Percentiles rank a stretch among this genome's conserved stretches.
phyloP scores from a whole-genome alignment of 2,888 invertebrate species.

The Atherix ibis region DNA sequence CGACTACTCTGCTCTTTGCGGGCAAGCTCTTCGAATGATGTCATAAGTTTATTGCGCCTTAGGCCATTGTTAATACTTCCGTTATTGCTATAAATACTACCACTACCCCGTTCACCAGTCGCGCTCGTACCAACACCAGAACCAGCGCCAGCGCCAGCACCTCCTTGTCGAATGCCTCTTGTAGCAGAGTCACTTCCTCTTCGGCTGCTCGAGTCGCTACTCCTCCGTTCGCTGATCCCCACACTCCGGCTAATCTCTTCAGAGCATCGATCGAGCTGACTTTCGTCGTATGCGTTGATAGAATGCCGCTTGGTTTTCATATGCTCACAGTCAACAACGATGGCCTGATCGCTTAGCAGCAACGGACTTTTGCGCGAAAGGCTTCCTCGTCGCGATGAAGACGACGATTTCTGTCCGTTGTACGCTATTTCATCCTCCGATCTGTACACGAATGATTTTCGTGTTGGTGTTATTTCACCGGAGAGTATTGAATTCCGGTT shows the following conservation, averaged over 20 bases:
- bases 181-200: no score
- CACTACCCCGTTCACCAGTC: not conserved
- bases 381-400: slow-evolving; percentile 14
- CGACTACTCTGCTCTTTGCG: slow-evolving; percentile 7
- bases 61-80: slow-evolving; percentile 1
- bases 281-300: slow-evolving; percentile 8
- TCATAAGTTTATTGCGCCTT: slow-evolving; percentile 12
- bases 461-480: slow-evolving; percentile 10
- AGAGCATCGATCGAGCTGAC: slow-evolving; percentile 3
- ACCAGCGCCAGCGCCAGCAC: no score
- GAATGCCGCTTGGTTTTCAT: slow-evolving; percentile 8
- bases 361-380: slow-evolving; percentile 14
- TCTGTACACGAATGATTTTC: slow-evolving; percentile 9
- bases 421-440: slow-evolving; percentile 12
- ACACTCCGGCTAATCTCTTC: slow-evolving; percentile 5
- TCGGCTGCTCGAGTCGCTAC: no score
- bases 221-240: no score
- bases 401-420: slow-evolving; percentile 11
- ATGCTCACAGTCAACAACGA: slow-evolving; percentile 12
- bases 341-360: not conserved
- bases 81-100: not conserved
- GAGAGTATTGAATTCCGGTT: slow-evolving; percentile 12
- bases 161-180: no score
- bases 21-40: slow-evolving; percentile 15
- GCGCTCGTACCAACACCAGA: no score